Evolutionary conservation across 2,888 invertebrate species (phyloP).

Genomic region (Campopleginae sp.): DNA sequence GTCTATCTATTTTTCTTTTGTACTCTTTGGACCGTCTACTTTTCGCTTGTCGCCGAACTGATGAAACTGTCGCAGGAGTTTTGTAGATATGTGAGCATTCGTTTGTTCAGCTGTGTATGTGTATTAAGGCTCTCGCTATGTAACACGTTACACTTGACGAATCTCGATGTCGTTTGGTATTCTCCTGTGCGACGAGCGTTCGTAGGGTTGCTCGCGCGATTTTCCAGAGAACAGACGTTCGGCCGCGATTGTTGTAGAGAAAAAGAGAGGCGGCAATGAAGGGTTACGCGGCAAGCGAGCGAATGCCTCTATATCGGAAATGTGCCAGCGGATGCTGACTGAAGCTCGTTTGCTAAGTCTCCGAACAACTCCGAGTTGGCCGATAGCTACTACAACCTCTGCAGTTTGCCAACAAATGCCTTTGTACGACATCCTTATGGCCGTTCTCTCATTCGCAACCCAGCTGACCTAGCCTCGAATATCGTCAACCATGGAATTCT

Average conservation of each 20-base stretch:
- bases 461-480: conserved; percentile 19
- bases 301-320: conserved; percentile 61
- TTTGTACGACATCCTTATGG: conserved; percentile 25
- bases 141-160: conserved; percentile 28
- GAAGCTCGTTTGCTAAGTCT: conserved; percentile 60
- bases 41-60: not conserved
- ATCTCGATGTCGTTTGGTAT: conserved; percentile 34
- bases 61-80: conserved; percentile 31
- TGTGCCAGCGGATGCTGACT: conserved; percentile 64
- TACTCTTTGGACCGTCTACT: not conserved
- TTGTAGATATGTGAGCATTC: not conserved
- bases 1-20: conserved; percentile 40
- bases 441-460: conserved; percentile 11
- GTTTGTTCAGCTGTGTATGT: not conserved
- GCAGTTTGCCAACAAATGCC: conserved; percentile 53
- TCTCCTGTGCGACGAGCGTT: conserved; percentile 24
- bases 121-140: not conserved
- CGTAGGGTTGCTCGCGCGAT: conserved; percentile 19
- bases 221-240: conserved; percentile 33
- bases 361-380: conserved; percentile 55
- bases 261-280: not conserved
- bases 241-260: conserved; percentile 4
- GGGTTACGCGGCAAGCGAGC: not conserved
- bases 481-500: conserved; percentile 21
- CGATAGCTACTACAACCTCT: conserved; percentile 39